phyloP scores from a whole-genome alignment of 2,113 vertebrate species.

The Chamaea fasciata region DNA sequence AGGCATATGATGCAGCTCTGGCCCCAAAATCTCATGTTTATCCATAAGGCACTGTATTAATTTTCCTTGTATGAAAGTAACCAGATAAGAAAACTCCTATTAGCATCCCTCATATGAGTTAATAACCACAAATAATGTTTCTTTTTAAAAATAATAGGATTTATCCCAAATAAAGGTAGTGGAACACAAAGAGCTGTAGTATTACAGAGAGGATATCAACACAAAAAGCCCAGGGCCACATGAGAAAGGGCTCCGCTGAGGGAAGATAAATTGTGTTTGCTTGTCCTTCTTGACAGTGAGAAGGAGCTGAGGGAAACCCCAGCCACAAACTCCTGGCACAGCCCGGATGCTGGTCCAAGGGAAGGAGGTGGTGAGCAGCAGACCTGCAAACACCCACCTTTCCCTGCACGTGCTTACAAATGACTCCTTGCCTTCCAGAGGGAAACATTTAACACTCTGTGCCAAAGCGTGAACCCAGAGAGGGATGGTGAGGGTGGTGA shows the following conservation, averaged over 20 bases:
- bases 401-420: background rate
- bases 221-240: background rate
- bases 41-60: background rate
- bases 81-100: background rate
- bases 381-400: background rate
- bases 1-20: background rate
- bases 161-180: background rate
- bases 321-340: background rate
- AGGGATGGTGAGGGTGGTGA: background rate
- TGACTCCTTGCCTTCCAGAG: rapidly evolving
- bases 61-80: background rate
- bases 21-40: background rate
- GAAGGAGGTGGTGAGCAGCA: background rate
- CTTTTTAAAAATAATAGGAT: background rate
- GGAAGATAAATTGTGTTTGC: background rate
- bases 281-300: background rate
- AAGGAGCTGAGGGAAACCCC: background rate
- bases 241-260: background rate
- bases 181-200: background rate
- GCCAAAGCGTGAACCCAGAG: rapidly evolving
- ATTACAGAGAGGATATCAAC: background rate
- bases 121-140: background rate
- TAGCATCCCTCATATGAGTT: background rate
- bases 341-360: background rate
- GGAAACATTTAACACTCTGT: background rate